These are phyloP conservation scores for Pagetopsis macropterus DNA, from an alignment of 2,797 vertebrate genomes.

Conservation along the genomic window DNA sequence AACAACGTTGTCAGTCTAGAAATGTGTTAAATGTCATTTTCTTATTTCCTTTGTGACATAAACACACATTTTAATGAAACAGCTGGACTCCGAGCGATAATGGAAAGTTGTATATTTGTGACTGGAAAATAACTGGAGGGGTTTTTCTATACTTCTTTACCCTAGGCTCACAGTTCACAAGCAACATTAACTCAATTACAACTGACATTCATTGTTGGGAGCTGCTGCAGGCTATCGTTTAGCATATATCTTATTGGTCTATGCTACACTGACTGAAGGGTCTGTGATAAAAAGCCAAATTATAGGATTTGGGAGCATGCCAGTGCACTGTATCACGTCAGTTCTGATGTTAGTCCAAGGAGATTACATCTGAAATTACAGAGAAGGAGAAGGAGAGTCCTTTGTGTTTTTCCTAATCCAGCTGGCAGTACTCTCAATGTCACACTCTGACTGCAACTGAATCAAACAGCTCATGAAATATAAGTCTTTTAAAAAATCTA, in stretches of 20 bases:
- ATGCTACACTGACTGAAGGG: constrained; percentile 18
- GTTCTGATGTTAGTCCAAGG: constrained; percentile 9
- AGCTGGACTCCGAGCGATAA: constrained; percentile 19
- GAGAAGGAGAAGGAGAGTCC: background rate
- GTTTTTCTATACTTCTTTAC: constrained; percentile 21
- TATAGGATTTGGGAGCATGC: constrained; percentile 22
- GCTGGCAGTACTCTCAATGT: constrained; percentile 20
- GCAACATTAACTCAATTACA: constrained; percentile 31
- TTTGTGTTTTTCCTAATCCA: constrained; percentile 41
- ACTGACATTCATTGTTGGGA: constrained; percentile 30
- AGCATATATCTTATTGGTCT: constrained; percentile 33
- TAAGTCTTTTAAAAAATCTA: constrained; percentile 13
- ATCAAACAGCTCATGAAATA: constrained; percentile 17
- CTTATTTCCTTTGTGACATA: constrained; percentile 16
- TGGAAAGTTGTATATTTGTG: constrained; percentile 49
- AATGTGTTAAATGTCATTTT: background rate
- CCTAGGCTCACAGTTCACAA: constrained; percentile 7
- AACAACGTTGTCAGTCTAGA: constrained; percentile 23
- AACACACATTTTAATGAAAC: constrained; percentile 21
- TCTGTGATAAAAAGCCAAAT: constrained; percentile 25
- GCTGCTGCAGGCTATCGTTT: constrained; percentile 36
- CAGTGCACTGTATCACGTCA: constrained; percentile 22
- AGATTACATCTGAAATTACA: constrained; percentile 31
- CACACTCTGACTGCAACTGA: constrained; percentile 23
- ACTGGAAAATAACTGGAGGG: constrained; percentile 1